These are phyloP conservation scores for Casuarius casuarius DNA, from an alignment of 2,113 vertebrate genomes.

Conservation along the genomic window DNA sequence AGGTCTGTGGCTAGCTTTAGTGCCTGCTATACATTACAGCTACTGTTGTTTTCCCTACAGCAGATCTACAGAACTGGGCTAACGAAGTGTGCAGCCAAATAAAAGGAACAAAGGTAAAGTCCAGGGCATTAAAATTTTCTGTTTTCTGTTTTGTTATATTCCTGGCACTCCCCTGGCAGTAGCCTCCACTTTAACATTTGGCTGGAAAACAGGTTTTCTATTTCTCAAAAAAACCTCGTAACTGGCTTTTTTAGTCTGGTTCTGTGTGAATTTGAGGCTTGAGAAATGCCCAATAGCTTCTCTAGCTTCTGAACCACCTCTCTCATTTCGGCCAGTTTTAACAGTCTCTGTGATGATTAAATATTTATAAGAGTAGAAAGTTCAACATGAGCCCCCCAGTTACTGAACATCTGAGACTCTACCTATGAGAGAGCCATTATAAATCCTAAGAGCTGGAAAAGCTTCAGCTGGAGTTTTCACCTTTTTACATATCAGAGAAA, in stretches of 20 bases:
- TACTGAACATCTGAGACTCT: not conserved
- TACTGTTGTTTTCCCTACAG: slow-evolving; percentile 65
- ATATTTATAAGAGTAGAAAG: not conserved
- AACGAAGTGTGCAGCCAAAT: slow-evolving; percentile 75
- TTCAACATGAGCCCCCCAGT: not conserved
- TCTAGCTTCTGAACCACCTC: slow-evolving; percentile 22
- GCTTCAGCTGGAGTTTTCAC: not conserved
- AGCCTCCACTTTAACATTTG: not conserved
- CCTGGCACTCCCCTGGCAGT: not conserved
- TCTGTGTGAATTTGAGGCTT: slow-evolving; percentile 29
- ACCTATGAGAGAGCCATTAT: not conserved
- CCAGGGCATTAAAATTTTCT: not conserved
- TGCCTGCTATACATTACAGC: slow-evolving; percentile 18
- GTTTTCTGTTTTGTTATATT: not conserved
- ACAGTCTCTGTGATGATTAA: not conserved
- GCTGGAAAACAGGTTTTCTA: not conserved
- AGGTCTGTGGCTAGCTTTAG: slow-evolving; percentile 34
- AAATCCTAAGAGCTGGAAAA: not conserved
- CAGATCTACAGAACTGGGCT: slow-evolving; percentile 78
- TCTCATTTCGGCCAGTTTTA: slow-evolving; percentile 1
- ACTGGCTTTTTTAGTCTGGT: not conserved
- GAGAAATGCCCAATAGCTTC: not conserved
- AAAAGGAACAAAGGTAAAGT: slow-evolving; percentile 77
- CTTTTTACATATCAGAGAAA: not conserved
- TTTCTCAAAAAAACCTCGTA: not conserved